A percentile compares a stretch with the other conserved stretches of the same genome.
These are phyloP conservation scores for Zaprionus tsacasi DNA, from an alignment of 1,140 invertebrate species.

Conservation along the genomic window DNA sequence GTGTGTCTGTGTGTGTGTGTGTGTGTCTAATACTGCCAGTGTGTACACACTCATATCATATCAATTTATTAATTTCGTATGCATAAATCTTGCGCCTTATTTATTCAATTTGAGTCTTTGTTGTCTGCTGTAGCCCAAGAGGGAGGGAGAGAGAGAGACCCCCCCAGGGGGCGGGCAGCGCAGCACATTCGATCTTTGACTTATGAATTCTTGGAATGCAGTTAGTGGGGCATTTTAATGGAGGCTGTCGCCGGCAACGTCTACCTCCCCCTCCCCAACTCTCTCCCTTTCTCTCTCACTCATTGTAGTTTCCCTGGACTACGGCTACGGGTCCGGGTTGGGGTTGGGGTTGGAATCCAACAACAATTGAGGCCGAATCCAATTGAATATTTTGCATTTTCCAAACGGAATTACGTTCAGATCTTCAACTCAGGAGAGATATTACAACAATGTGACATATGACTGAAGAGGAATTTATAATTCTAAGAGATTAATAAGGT, in stretches of 20 bases:
- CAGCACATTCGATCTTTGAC: slow-evolving; percentile 79
- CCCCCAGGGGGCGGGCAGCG: slow-evolving; percentile 9
- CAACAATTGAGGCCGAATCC: slow-evolving; percentile 67
- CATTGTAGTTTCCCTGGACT: too few relatives aligned
- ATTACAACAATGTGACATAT: neutral
- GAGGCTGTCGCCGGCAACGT: slow-evolving; percentile 54
- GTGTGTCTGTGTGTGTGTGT: slow-evolving; percentile 32
- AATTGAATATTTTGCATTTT: slow-evolving; percentile 42
- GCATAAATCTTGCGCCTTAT: slow-evolving; percentile 80
- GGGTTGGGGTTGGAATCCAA: neutral
- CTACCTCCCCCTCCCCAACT: neutral
- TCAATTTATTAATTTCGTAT: slow-evolving; percentile 82
- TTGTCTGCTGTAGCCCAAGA: slow-evolving; percentile 69
- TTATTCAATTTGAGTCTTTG: slow-evolving; percentile 82
- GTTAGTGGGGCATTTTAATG: slow-evolving; percentile 79
- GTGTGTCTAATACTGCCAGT: slow-evolving; percentile 63
- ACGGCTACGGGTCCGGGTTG: neutral
- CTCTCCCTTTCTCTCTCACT: neutral
- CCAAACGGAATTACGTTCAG: neutral
- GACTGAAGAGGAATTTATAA: neutral
- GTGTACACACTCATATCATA: slow-evolving; percentile 67
- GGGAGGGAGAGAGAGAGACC: slow-evolving; percentile 13
- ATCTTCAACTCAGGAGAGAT: neutral
- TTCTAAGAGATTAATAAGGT: neutral
- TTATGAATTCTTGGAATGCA: slow-evolving; percentile 82